Percentiles rank a stretch among this genome's conserved stretches.
Evolutionary conservation across 2,797 vertebrate species (phyloP).

Genomic region (Lycodopsis pacificus): DNA sequence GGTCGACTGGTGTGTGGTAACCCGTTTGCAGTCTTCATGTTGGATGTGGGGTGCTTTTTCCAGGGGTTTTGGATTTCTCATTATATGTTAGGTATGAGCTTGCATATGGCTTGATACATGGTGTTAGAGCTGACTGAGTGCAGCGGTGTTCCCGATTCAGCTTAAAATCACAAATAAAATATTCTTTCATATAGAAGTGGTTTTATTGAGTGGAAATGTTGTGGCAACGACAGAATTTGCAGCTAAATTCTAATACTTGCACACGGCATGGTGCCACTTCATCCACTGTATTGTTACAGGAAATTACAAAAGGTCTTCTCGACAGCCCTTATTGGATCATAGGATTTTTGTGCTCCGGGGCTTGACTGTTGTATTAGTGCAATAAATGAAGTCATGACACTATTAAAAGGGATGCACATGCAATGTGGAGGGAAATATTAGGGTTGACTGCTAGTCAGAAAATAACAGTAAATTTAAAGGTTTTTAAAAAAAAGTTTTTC

Average conservation of each 20-base stretch:
- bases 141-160: constrained; percentile 25
- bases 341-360: not conserved
- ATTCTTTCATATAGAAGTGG: constrained; percentile 11
- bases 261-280: constrained; percentile 8
- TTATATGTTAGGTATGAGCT: constrained; percentile 69
- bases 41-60: constrained; percentile 72
- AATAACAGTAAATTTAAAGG: not conserved
- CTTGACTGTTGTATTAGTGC: not conserved
- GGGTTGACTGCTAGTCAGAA: not conserved
- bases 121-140: constrained; percentile 46
- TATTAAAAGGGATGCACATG: not conserved
- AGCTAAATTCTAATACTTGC: not conserved
- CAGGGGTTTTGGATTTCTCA: constrained; percentile 76
- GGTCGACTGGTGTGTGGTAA: constrained; percentile 74
- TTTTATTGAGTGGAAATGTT: constrained; percentile 46
- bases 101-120: constrained; percentile 34
- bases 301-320: constrained; percentile 27
- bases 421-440: not conserved
- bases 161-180: constrained; percentile 50
- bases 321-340: not conserved
- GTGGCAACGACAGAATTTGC: constrained; percentile 19
- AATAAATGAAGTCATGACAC: not conserved
- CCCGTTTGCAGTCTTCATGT: constrained; percentile 62
- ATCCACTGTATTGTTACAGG: constrained; percentile 16
- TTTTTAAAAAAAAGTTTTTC: not conserved